Evolutionary conservation across 2,888 invertebrate genomes (phyloP), one percentile per base, ranked within the genome.

Genomic region (Osedax frankpressi): DNA sequence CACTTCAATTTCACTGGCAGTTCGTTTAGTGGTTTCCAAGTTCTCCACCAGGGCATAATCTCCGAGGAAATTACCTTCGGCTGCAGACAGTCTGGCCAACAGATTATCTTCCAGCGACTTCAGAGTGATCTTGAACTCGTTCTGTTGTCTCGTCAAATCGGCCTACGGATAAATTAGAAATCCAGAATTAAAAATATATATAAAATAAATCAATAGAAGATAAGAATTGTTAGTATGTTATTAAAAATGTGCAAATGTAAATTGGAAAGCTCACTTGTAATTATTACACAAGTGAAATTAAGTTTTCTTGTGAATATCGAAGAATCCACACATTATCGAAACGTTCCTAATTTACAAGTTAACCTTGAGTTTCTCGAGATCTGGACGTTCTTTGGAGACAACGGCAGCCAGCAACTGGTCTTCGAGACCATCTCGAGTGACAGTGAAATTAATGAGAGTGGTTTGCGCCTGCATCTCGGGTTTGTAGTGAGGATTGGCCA

Each of bases 401-500:
- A 95, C 95, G 88, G 94, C 94, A 24, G 94, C 95, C 74, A 96
- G 86, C 25, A 96, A 87, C 85, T 96, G 95, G 85, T 96, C 95
- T 86, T 95, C 95, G 69, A 96, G 86, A 6, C 95, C 96, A 82
- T 95, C 95, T 80, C 93, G 89, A 3, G 96, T 96, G 3, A 96
- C 96, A 11, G 95, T 95, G 81, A 96, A 96, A 86, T 96, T 95
- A 77, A 96, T 94, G 75, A 96, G 87, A 1, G 95, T 95, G 0
- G 94, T 93, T 86, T 96, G 95, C 19, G 96, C 96, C 86, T 96
- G 95, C 92, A 96, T 93, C 87, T 96, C 96, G 0, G 96, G 96
- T 82, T 95, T 93, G 84, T 95, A 96, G 86, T 95, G 95, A 14
- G 95, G 96, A 87, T 95, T 96, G 0, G 94, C 94, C 78, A 96